Percentiles rank a stretch among this genome's conserved stretches.
Evolutionary conservation across 37 sponge, comb jelly and placozoan genomes (phyloP).

Genomic region (Oopsacas minuta): DNA sequence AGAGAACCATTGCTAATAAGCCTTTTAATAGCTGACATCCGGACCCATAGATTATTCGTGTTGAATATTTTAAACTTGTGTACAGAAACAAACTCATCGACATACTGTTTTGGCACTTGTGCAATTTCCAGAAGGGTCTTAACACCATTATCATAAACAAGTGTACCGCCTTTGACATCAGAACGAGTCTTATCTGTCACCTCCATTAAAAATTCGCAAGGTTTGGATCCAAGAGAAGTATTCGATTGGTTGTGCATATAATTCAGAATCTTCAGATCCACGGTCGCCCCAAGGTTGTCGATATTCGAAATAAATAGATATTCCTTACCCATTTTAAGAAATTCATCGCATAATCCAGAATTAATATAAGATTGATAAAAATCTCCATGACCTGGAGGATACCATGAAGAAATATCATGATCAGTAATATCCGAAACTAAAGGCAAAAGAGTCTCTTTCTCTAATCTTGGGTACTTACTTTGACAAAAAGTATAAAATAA

Average conservation of each 20-base stretch:
- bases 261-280: constrained; percentile 75
- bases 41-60: constrained; percentile 90
- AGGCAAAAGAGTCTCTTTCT: constrained; percentile 77
- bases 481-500: constrained; percentile 73
- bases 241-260: constrained; percentile 32
- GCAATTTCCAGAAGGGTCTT: constrained; percentile 80
- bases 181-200: constrained; percentile 94
- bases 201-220: constrained; percentile 87
- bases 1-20: constrained; percentile 25
- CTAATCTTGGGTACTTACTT: constrained; percentile 81
- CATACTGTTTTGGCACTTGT: constrained; percentile 65
- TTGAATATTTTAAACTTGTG: constrained; percentile 59
- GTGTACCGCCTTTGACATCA: constrained; percentile 95
- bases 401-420: constrained; percentile 48
- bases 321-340: constrained; percentile 66
- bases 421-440: constrained; percentile 24
- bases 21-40: constrained; percentile 53
- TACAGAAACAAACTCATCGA: neutral
- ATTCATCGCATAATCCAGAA: constrained; percentile 61
- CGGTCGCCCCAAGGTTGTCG: constrained; percentile 94
- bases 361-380: constrained; percentile 61
- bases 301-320: constrained; percentile 86
- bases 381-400: constrained; percentile 98
- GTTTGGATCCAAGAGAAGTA: too few relatives aligned
- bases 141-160: constrained; percentile 63